These are phyloP conservation scores for Rhinolophus ferrumequinum DNA, from an alignment of 2,113 vertebrate genomes.

Conservation along the genomic window DNA sequence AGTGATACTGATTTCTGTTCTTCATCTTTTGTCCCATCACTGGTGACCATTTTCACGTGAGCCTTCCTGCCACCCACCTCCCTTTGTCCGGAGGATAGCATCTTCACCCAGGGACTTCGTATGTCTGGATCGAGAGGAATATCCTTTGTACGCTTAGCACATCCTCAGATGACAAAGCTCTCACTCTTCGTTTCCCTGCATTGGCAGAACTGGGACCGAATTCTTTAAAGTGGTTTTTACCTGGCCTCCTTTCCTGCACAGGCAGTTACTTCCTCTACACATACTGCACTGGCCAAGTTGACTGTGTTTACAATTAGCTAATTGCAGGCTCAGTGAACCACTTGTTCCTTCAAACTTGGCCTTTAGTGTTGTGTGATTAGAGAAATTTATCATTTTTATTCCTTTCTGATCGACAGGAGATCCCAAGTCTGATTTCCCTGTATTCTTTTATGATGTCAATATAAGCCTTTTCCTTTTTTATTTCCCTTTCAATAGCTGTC, in stretches of 20 bases:
- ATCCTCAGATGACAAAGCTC: not conserved
- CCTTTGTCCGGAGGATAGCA: not conserved
- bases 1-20: not conserved
- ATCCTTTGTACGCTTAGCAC: not conserved
- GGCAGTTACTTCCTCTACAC: constrained; percentile 46
- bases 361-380: constrained; percentile 31
- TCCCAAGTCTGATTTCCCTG: not conserved
- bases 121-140: not conserved
- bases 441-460: not conserved
- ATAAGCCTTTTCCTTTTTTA: not conserved
- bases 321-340: constrained; percentile 46
- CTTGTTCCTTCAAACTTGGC: constrained; percentile 44
- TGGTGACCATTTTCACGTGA: not conserved
- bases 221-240: not conserved
- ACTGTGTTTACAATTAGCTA: constrained; percentile 55
- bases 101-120: not conserved
- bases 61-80: not conserved
- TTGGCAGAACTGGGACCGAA: not conserved
- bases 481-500: not conserved
- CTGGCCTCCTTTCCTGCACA: not conserved
- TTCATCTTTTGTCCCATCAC: not conserved
- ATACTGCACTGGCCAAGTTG: constrained; percentile 27
- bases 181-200: not conserved
- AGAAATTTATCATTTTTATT: constrained; percentile 44
- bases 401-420: not conserved